These are phyloP conservation scores for Vulpes ferrilata DNA, from an alignment of 2,113 vertebrate species.

Conservation along the genomic window DNA sequence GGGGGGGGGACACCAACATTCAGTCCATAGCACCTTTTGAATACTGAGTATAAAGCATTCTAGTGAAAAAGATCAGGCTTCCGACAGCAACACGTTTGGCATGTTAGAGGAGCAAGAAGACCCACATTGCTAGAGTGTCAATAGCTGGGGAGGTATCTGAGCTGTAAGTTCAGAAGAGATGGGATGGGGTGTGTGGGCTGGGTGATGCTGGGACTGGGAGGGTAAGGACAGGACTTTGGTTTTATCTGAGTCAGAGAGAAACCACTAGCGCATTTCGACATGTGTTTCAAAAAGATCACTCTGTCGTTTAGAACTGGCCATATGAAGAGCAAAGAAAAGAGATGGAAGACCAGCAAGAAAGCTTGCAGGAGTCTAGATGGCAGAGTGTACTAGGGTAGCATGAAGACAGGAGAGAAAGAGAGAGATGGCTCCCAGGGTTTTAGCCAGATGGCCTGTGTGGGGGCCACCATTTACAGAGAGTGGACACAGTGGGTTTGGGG, in stretches of 20 bases:
- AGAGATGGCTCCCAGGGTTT: accelerated
- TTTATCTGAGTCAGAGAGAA: too few species aligned
- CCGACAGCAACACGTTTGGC: neutral
- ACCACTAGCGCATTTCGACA: accelerated
- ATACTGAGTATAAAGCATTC: neutral
- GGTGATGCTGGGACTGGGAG: accelerated
- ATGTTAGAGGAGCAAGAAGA: neutral
- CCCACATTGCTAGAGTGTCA: neutral
- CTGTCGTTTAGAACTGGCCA: too few species aligned
- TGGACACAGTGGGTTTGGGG: too few species aligned
- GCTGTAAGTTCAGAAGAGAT: neutral
- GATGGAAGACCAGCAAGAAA: neutral
- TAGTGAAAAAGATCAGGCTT: neutral
- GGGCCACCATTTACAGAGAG: neutral
- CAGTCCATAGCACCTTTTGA: neutral
- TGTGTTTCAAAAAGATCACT: neutral
- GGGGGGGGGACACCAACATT: neutral
- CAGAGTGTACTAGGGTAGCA: accelerated
- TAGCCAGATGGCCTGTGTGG: neutral
- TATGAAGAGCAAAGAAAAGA: too few species aligned
- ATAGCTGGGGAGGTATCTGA: neutral
- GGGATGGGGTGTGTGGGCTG: accelerated
- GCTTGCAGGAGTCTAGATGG: too few species aligned
- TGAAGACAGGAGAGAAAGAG: neutral
- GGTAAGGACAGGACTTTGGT: neutral